phyloP scores from a whole-genome alignment of 1,140 invertebrate genomes.

The Bombus waltoni region DNA sequence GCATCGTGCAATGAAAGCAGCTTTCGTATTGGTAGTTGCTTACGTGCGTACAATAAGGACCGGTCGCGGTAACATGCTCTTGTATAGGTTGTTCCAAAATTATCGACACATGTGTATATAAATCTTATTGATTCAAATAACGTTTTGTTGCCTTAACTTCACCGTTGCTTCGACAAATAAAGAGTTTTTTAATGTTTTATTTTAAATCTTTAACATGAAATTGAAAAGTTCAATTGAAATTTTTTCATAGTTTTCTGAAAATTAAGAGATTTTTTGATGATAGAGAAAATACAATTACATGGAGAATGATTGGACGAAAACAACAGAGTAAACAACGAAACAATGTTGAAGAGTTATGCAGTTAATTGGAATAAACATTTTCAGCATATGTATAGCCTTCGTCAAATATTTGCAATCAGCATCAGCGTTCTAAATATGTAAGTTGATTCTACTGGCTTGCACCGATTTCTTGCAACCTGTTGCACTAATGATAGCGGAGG shows the following conservation, averaged over 20 bases:
- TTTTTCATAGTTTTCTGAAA: background rate
- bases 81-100: background rate
- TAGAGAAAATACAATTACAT: background rate
- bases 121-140: too few relatives aligned
- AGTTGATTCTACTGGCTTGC: conserved; percentile 12
- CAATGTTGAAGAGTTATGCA: background rate
- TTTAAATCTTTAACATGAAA: background rate
- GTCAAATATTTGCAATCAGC: background rate
- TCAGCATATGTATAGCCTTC: background rate
- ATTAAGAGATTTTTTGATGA: background rate
- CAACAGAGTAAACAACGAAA: too few relatives aligned
- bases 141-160: too few relatives aligned
- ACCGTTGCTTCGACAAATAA: too few relatives aligned
- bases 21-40: conserved; percentile 5
- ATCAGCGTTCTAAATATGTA: background rate
- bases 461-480: background rate
- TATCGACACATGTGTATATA: background rate
- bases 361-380: background rate
- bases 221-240: background rate
- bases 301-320: too few relatives aligned
- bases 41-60: background rate
- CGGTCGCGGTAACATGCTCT: background rate
- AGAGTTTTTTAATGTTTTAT: background rate
- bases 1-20: conserved; percentile 2
- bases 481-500: background rate